A percentile compares a stretch with the other conserved stretches of the same genome.
Conservation (phyloP, 2,113 vertebrate species). For the Seriola dumerili region DNA sequence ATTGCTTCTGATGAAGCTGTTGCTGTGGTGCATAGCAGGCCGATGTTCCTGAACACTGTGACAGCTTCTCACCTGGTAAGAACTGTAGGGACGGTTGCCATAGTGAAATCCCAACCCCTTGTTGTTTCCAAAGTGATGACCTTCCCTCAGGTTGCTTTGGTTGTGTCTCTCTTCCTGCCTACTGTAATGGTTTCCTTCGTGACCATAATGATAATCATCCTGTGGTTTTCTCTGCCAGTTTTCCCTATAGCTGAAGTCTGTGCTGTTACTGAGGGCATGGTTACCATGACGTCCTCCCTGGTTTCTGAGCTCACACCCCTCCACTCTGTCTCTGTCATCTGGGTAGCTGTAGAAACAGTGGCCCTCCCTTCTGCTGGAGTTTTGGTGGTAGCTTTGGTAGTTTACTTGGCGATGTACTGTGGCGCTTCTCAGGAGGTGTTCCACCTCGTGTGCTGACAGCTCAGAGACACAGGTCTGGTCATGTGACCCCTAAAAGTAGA, state of each 20-base stretch:
- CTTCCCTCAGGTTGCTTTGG: constrained; percentile 21
- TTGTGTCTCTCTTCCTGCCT: constrained; percentile 17
- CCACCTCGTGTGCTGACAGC: constrained; percentile 89
- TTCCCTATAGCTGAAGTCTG: not conserved
- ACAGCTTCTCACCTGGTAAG: not conserved
- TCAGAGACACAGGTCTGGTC: constrained; percentile 77
- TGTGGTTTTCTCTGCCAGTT: not conserved
- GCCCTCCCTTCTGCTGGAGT: not conserved
- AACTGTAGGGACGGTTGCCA: constrained; percentile 12
- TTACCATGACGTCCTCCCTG: not conserved
- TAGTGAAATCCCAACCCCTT: not conserved
- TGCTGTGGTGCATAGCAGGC: not conserved
- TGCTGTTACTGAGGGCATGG: not conserved
- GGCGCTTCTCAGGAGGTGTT: constrained; percentile 88
- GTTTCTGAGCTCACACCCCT: not conserved
- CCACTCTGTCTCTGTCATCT: not conserved
- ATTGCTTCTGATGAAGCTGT: not conserved
- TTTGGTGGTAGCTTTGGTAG: not conserved
- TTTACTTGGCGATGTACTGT: constrained; percentile 73
- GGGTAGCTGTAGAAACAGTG: not conserved
- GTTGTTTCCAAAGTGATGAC: constrained; percentile 26
- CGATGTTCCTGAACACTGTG: constrained; percentile 1
- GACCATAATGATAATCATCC: not conserved
- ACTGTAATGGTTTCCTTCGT: constrained; percentile 6
- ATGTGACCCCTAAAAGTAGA: constrained; percentile 38